Evolutionary conservation across 2,797 vertebrate genomes (phyloP).

Genomic region (Lutjanus argentimaculatus): DNA sequence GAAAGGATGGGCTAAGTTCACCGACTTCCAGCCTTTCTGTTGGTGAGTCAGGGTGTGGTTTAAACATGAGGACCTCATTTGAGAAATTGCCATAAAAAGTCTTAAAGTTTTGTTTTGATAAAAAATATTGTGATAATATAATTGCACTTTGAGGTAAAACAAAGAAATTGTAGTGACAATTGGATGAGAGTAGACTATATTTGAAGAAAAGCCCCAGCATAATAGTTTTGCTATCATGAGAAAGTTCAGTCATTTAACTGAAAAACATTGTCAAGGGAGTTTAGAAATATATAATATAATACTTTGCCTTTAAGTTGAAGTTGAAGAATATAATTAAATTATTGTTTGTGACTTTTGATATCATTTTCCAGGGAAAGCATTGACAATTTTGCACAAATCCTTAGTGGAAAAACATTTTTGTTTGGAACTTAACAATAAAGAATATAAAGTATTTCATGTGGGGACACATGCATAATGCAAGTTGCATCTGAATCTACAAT

Average conservation of each 20-base stretch:
- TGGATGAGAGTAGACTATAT: background rate
- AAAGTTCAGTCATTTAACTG: background rate
- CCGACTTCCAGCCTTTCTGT: conserved; percentile 94
- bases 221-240: too few relatives aligned
- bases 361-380: background rate
- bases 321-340: background rate
- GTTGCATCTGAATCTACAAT: too few relatives aligned
- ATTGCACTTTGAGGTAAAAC: background rate
- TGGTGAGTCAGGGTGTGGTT: conserved; percentile 82
- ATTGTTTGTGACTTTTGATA: background rate
- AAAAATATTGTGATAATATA: background rate
- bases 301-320: background rate
- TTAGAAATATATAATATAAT: background rate
- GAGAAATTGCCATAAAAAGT: background rate
- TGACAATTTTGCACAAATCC: background rate
- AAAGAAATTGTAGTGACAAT: background rate
- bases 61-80: background rate
- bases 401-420: too few relatives aligned
- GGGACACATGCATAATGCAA: background rate
- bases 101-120: background rate
- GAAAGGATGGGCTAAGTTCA: conserved; percentile 94
- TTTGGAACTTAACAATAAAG: too few relatives aligned
- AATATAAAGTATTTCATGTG: background rate
- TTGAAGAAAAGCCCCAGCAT: background rate
- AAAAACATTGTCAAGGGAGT: background rate